Evolutionary conservation across 2,113 vertebrate genomes (phyloP), one percentile per base, ranked within the genome.

Genomic region (Engystomops pustulosus): DNA sequence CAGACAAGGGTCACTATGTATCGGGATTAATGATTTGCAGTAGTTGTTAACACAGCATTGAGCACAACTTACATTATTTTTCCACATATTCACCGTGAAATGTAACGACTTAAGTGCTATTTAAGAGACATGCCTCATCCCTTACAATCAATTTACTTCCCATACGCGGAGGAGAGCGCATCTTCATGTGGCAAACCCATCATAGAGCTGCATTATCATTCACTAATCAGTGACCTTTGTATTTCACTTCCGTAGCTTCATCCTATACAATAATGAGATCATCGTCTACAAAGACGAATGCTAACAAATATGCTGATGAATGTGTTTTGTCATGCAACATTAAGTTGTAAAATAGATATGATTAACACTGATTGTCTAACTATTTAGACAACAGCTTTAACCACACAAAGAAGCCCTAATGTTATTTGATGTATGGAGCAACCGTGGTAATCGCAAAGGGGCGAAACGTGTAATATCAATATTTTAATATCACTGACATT

Each of bases 331-430:
- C 82, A 84, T 78, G 74, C 74, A 68, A 69, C 82, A 84, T 84
- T 84, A 84, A 70, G 72, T 67, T 67, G 47, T 84, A 84, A 84
- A 84, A 84, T 70, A 78, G 82, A 77, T 84, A 84, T 84, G 82
- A 84, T 84, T 84, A 84, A 84, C 82, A 70, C 82, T 76, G 81
- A 76, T 77, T 84, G 81, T 62, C 44, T 65, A 77, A 84, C 44
- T 76, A 75, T 77, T 76, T 62, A 65, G 45, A 65, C 58, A 68
- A 65, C 81, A 68, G 78, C 45, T 81, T 38, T 51, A 20, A 69
- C 44, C 25, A 30, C n/a, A 75, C 49, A 83, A 74, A 74, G 70
- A 75, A 47, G 25, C 17, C 34, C 55, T 65, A 75, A 34, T 82
- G 69, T 82, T 60, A 44, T 45, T 53, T 82, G 20, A 60, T 82